A percentile compares a stretch with the other conserved stretches of the same genome.
phyloP scores from a whole-genome alignment of 2,797 vertebrate species.

The Halcyon chelicuti region DNA sequence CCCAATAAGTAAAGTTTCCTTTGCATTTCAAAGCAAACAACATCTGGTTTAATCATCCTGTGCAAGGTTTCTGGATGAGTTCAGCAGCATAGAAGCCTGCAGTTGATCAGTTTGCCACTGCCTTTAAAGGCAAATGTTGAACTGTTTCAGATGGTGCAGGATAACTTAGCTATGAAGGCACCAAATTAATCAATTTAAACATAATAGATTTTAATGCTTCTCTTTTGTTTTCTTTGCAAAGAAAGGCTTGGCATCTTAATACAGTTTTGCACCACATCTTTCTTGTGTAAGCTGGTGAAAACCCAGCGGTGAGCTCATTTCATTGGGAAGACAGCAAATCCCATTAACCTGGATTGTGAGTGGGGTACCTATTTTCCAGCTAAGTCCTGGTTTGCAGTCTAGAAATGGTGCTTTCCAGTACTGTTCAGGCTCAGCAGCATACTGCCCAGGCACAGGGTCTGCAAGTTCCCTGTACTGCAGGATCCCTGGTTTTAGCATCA shows the following conservation, averaged over 20 bases:
- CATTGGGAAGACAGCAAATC: neutral
- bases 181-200: neutral
- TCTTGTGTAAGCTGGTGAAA: neutral
- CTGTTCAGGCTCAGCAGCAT: neutral
- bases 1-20: neutral
- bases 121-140: constrained; percentile 1
- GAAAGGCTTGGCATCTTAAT: neutral
- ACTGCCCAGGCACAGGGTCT: neutral
- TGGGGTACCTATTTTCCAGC: neutral
- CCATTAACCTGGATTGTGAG: neutral
- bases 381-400: neutral
- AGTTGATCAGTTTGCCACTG: neutral
- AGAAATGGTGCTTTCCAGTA: neutral
- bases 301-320: neutral
- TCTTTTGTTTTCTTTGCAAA: neutral
- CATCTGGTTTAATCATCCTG: neutral
- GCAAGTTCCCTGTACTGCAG: neutral
- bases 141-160: neutral
- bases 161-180: neutral
- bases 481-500: neutral
- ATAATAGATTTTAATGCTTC: neutral
- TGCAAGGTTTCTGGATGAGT: constrained; percentile 6
- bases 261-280: neutral
- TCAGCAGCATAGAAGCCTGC: neutral
- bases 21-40: constrained; percentile 9